Evolutionary conservation across 2,888 invertebrate species (phyloP).

Genomic region (Lasius fuliginosus): DNA sequence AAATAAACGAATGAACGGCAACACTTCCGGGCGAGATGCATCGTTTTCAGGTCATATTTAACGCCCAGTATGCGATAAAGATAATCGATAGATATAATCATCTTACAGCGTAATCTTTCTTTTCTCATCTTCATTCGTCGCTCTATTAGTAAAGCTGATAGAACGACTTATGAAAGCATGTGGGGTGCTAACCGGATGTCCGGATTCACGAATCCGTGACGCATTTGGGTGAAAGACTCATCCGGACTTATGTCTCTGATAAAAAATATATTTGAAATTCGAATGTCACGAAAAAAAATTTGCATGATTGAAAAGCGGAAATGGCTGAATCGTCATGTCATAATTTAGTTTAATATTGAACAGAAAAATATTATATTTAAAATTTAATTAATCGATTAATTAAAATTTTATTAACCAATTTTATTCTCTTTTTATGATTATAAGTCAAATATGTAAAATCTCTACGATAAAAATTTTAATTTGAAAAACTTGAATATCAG

Average conservation of each 20-base stretch:
- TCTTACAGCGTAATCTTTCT: neutral
- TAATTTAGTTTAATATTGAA: neutral
- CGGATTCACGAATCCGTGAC: slow-evolving; percentile 29
- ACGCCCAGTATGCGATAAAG: neutral
- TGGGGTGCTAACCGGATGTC: slow-evolving; percentile 5
- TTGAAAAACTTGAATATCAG: no score
- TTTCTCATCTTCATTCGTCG: neutral
- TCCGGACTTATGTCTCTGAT: neutral
- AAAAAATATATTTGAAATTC: slow-evolving; percentile 1
- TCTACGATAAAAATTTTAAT: neutral
- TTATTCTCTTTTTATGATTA: neutral
- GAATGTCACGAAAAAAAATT: neutral
- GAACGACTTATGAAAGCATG: neutral
- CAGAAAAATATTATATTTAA: slow-evolving; percentile 20
- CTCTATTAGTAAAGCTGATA: slow-evolving; percentile 7
- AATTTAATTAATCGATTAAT: neutral
- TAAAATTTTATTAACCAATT: neutral
- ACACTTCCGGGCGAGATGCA: neutral
- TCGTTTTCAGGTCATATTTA: neutral
- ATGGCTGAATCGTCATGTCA: no score
- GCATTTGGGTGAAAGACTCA: slow-evolving; percentile 11
- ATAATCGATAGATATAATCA: neutral
- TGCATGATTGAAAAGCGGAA: neutral
- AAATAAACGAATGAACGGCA: slow-evolving; percentile 5
- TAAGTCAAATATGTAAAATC: neutral